Evolutionary conservation across 2,797 vertebrate species (phyloP).

Genomic region (Gadopsis marmoratus): DNA sequence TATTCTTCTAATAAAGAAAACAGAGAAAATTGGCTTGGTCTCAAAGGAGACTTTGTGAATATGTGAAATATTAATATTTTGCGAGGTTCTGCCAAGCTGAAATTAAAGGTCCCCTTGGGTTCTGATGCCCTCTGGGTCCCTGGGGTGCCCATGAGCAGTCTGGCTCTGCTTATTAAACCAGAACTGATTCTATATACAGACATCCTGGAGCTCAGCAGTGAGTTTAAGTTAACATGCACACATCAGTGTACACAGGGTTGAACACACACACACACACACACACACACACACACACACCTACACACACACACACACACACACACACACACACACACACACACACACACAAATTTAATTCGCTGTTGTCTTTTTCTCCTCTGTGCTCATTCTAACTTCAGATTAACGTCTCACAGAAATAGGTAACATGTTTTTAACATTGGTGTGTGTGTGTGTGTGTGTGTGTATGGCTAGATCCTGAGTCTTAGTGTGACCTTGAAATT

Average conservation of each 20-base stretch:
- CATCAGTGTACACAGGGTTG: not conserved
- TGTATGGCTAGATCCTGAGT: not conserved
- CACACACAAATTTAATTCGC: too few species aligned
- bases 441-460: not conserved
- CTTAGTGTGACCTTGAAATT: not conserved
- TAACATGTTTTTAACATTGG: too few species aligned
- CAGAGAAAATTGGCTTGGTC: conserved; percentile 38
- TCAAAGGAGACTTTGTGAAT: conserved; percentile 41
- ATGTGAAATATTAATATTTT: conserved; percentile 42
- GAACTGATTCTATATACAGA: conserved; percentile 40
- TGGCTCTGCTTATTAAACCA: conserved; percentile 49
- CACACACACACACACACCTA: too few species aligned
- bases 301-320: not conserved
- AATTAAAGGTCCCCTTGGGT: conserved; percentile 39
- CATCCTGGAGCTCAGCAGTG: conserved; percentile 22
- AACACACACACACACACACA: not conserved
- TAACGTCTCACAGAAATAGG: too few species aligned
- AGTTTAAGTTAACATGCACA: conserved; percentile 23
- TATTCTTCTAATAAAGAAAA: conserved; percentile 52
- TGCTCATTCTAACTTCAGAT: too few species aligned
- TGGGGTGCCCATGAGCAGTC: conserved; percentile 24
- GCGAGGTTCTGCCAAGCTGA: conserved; percentile 23
- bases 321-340: too few species aligned
- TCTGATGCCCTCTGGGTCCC: conserved; percentile 26
- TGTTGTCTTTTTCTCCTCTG: too few species aligned